These are phyloP conservation scores for Galeopterus variegatus DNA, from an alignment of 2,113 vertebrate genomes.

Conservation along the genomic window DNA sequence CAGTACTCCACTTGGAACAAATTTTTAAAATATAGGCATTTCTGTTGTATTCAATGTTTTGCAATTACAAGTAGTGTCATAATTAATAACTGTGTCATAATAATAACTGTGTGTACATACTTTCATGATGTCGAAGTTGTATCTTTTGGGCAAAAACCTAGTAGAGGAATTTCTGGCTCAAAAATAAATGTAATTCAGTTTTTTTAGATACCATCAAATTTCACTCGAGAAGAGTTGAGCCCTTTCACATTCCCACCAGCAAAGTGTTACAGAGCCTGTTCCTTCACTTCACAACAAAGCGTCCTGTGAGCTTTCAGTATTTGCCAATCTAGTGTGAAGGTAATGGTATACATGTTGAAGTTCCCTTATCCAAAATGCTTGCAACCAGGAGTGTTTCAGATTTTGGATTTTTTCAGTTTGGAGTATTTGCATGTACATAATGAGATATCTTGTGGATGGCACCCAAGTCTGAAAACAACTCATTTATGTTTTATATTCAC, in stretches of 20 bases:
- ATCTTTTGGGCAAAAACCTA: background rate
- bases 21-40: background rate
- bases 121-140: background rate
- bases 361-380: no score
- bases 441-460: no score
- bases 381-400: no score
- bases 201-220: background rate
- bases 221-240: background rate
- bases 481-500: no score
- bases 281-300: background rate
- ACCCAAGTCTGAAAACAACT: no score
- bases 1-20: background rate
- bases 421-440: no score
- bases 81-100: background rate
- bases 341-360: background rate
- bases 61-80: background rate
- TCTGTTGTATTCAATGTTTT: background rate
- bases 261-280: background rate
- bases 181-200: background rate
- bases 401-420: no score
- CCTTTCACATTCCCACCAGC: background rate
- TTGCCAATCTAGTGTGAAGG: background rate
- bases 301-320: background rate
- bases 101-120: background rate
- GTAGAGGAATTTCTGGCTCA: background rate